Evolutionary conservation across 2,113 vertebrate genomes (phyloP).

Genomic region (Myrmophylax atrothorax): DNA sequence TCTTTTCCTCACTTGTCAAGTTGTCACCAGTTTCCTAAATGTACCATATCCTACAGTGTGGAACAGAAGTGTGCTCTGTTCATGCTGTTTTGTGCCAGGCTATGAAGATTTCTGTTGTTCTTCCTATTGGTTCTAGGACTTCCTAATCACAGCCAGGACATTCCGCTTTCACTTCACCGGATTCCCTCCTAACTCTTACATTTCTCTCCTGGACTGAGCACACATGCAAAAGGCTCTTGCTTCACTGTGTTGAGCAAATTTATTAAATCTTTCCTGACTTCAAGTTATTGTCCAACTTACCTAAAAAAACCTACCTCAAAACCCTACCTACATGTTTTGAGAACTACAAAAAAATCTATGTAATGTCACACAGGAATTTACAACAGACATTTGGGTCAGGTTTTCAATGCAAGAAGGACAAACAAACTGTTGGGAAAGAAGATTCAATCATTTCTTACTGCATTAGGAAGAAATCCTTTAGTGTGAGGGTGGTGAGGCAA

Average conservation of each 20-base stretch:
- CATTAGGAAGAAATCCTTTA: background rate
- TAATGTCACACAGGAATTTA: background rate
- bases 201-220: background rate
- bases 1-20: background rate
- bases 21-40: background rate
- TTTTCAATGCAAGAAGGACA: background rate
- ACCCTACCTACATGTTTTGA: rapidly evolving
- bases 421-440: background rate
- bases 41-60: background rate
- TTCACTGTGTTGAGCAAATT: background rate
- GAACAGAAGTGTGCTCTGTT: background rate
- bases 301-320: background rate
- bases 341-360: background rate
- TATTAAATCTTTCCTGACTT: background rate
- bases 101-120: background rate
- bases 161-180: background rate
- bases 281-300: background rate
- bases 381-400: background rate
- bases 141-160: background rate
- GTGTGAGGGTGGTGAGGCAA: background rate
- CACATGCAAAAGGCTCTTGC: background rate
- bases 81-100: background rate
- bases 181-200: background rate
- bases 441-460: background rate
- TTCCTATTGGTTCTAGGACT: background rate